Evolutionary conservation across 1,140 invertebrate genomes (phyloP), one percentile per base, ranked within the genome.

Genomic region (Achroia grisella): DNA sequence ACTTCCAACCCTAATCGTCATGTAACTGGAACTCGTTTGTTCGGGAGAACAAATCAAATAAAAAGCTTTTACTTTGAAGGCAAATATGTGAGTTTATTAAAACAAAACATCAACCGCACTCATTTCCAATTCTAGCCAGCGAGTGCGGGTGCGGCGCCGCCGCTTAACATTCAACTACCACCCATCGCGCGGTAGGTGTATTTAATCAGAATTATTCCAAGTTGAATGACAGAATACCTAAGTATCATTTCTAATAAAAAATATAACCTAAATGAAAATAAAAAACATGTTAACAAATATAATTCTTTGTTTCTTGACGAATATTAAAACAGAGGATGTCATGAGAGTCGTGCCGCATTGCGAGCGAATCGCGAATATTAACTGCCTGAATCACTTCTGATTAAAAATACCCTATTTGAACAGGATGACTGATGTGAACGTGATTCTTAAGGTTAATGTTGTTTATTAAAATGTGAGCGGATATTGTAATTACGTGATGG

Each of bases 131-230:
- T 80, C 74, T 52, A 62, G 55, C 17, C 17, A 43, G 60, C 56
- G 60, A 59, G 55, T 52, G 62, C 35, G 57, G 71, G 55, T 52
- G 62, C 35, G 57, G 71, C 58, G 54, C 41, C 59, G 52, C 60
- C 68, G 53, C 59, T 76, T 80, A 69, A 47, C 70, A 83, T 79
- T 71, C 74, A 71, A 52, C 43, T 44, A 53, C 52, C 48, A 59
- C 44, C n/a, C 46, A 52, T 47, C 57, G 60, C 52, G 70, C 68
- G 70, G 71, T 71, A 71, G 76, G 71, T 74, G 71, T 80, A 74
- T 75, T 75, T 80, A 78, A 81, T 80, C 72, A 78, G 69, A 80
- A 80, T 81, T 76, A 81, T 74, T 67, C 67, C 52, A 50, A 62
- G 66, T 65, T 67, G 62, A 79, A 68, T 78, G 78, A 81, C 74